Percentiles rank a stretch among this genome's conserved stretches.
phyloP scores from a whole-genome alignment of 1,140 invertebrate genomes.

The Musca domestica region DNA sequence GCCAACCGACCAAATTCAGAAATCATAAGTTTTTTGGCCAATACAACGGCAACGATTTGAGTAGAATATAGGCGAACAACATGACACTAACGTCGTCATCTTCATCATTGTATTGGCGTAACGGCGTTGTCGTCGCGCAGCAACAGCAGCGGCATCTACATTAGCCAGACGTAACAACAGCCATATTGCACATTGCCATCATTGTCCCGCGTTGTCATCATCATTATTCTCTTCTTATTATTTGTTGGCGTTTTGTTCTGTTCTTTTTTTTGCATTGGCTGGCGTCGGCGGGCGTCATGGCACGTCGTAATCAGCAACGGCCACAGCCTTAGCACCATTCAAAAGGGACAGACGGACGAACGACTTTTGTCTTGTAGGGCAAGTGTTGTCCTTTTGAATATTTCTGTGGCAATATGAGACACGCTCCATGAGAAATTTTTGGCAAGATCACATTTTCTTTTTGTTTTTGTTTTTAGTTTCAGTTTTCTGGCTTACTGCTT shows the following conservation, averaged over 20 bases:
- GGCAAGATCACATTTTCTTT: not conserved
- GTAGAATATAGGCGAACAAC: not conserved
- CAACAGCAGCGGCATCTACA: not conserved
- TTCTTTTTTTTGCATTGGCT: not conserved
- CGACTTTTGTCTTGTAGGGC: constrained; percentile 1
- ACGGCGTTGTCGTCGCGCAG: not conserved
- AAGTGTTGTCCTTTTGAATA: constrained; percentile 2
- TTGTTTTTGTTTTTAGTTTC: not conserved
- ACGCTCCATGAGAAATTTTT: constrained; percentile 1
- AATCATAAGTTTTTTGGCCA: no score
- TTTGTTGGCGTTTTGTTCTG: constrained; percentile 3
- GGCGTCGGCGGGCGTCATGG: constrained; percentile 19
- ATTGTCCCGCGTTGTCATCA: constrained; percentile 16
- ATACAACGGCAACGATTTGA: not conserved
- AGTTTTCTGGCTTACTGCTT: no score
- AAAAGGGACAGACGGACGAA: not conserved
- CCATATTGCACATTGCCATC: not conserved
- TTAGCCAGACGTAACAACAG: not conserved
- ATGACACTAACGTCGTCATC: not conserved
- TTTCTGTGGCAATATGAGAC: no score
- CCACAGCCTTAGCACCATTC: not conserved
- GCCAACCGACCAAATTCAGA: no score
- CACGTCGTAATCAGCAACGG: constrained; percentile 14
- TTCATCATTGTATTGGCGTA: not conserved
- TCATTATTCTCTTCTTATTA: constrained; percentile 10